These are phyloP conservation scores for Larimichthys polyactis DNA, from an alignment of 2,113 vertebrate genomes.

Conservation along the genomic window DNA sequence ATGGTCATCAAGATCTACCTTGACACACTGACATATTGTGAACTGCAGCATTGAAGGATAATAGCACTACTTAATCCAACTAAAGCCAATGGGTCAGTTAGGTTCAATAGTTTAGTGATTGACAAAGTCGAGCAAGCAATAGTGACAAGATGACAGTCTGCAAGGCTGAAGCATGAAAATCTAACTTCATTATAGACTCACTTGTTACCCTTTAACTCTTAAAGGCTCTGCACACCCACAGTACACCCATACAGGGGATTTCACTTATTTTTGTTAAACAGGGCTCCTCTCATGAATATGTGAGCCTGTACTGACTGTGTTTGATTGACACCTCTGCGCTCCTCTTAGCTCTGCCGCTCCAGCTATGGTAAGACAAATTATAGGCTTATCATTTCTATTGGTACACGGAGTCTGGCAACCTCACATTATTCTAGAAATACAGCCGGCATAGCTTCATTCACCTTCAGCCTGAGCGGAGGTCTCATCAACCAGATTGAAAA, in stretches of 20 bases:
- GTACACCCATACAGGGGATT: background rate
- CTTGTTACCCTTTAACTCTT: too few relatives aligned
- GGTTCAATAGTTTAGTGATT: background rate
- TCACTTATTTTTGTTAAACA: background rate
- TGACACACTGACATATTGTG: conserved; percentile 5
- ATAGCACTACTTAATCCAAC: background rate
- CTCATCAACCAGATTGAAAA: background rate
- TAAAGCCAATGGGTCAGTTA: conserved; percentile 14
- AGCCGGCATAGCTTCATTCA: background rate
- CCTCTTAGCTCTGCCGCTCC: background rate
- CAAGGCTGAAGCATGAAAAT: too few relatives aligned
- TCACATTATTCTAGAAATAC: background rate
- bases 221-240: background rate
- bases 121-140: background rate
- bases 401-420: background rate
- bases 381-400: background rate
- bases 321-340: background rate
- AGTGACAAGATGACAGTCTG: background rate
- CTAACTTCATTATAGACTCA: background rate
- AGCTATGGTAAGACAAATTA: background rate
- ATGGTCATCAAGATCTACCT: conserved; percentile 70
- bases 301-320: background rate
- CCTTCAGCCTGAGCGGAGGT: background rate
- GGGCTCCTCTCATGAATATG: background rate
- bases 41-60: background rate